Evolutionary conservation across 2,888 invertebrate species (phyloP).

Genomic region (Orchesellides sinensis): DNA sequence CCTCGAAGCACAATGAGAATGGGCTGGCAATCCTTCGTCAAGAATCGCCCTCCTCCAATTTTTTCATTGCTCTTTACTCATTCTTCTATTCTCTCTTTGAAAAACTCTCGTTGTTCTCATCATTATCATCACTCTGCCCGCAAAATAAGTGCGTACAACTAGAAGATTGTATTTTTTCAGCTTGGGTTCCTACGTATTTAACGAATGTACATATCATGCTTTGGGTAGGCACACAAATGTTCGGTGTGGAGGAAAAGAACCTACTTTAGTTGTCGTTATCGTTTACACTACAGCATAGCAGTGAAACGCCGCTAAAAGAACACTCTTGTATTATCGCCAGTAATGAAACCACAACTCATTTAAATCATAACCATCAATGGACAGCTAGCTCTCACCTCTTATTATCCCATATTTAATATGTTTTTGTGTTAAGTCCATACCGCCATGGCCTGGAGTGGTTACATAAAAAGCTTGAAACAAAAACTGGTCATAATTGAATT

Average conservation of each 20-base stretch:
- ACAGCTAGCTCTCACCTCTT: slow-evolving; percentile 61
- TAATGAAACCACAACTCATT: slow-evolving; percentile 64
- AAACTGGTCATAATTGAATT: slow-evolving; percentile 55
- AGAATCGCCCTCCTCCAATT: slow-evolving; percentile 69
- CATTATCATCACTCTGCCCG: slow-evolving; percentile 45
- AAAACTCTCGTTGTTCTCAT: slow-evolving; percentile 20
- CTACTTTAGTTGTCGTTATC: slow-evolving; percentile 6
- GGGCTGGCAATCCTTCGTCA: slow-evolving; percentile 74
- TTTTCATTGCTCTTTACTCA: slow-evolving; percentile 53
- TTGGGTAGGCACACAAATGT: too few species aligned
- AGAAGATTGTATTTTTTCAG: too few species aligned
- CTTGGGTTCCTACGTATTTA: too few species aligned
- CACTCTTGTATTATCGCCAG: slow-evolving; percentile 7
- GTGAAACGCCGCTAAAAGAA: not conserved
- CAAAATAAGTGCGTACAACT: slow-evolving; percentile 56
- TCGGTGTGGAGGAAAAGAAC: not conserved
- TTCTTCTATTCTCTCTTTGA: slow-evolving; percentile 26
- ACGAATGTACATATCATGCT: too few species aligned
- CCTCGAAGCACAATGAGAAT: slow-evolving; percentile 73
- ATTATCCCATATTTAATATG: slow-evolving; percentile 53
- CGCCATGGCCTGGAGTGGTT: too few species aligned
- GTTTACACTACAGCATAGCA: not conserved
- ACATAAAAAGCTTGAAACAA: slow-evolving; percentile 34
- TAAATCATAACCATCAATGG: slow-evolving; percentile 62
- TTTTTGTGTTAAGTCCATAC: too few species aligned